A percentile compares a stretch with the other conserved stretches of the same genome.
Conservation (phyloP, 2,888 invertebrate genomes). For the Podotricha telesiphe region DNA sequence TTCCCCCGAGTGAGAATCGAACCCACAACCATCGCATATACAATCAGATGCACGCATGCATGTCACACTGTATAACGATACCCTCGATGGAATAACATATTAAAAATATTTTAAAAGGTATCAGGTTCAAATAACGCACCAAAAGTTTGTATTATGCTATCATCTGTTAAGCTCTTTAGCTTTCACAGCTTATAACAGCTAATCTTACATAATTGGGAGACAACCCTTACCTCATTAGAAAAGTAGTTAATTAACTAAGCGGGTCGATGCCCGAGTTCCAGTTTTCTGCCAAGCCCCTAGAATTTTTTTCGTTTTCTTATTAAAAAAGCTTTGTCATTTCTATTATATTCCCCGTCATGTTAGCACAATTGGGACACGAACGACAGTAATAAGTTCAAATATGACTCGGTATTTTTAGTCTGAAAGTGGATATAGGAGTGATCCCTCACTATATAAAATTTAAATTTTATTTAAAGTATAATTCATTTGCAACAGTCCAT, state of each 20-base stretch:
- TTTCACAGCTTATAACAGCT: neutral
- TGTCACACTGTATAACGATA: no score
- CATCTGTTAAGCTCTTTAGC: neutral
- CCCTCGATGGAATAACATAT: no score
- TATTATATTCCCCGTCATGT: neutral
- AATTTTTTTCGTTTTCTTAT: neutral
- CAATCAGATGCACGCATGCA: no score
- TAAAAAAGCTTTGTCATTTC: neutral
- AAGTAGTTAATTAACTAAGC: constrained; percentile 14
- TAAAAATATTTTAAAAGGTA: neutral
- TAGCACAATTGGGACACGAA: neutral
- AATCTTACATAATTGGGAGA: neutral
- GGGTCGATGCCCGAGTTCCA: neutral
- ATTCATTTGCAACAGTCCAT: no score
- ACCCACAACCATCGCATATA: no score
- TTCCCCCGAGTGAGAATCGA: no score
- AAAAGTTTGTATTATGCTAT: no score
- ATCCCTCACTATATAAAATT: no score
- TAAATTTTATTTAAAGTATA: no score
- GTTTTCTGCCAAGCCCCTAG: neutral
- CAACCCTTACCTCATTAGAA: constrained; percentile 13
- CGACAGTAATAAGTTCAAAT: no score
- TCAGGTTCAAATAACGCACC: neutral
- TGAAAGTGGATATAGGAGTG: no score
- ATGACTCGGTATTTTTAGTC: no score